Conservation (phyloP, 2,888 invertebrate genomes). For the Hirtodrosophila trivittata region DNA sequence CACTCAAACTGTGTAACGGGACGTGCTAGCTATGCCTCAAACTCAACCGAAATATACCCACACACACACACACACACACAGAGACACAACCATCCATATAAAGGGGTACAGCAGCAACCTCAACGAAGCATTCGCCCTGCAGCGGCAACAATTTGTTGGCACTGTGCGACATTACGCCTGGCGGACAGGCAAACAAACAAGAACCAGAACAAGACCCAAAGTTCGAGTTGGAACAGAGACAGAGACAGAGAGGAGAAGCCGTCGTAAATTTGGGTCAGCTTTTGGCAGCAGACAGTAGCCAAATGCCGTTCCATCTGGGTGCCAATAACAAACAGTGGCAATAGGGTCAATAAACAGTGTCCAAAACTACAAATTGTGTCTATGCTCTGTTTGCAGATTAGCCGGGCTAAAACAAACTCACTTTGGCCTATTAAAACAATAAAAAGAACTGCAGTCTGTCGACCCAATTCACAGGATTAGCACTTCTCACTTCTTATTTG, state of each 20-base stretch:
- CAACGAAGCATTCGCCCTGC: slow-evolving; percentile 27
- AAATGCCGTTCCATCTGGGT: slow-evolving; percentile 37
- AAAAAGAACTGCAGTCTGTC: neutral
- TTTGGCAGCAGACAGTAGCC: slow-evolving; percentile 63
- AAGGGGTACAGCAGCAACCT: slow-evolving; percentile 20
- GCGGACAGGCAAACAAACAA: slow-evolving; percentile 58
- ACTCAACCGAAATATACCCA: slow-evolving; percentile 37
- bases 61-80: slow-evolving; percentile 18
- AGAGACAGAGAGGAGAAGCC: slow-evolving; percentile 9
- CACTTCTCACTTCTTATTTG: neutral
- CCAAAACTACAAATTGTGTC: slow-evolving; percentile 15
- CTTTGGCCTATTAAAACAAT: slow-evolving; percentile 13
- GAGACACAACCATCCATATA: slow-evolving; percentile 12
- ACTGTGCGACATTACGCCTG: slow-evolving; percentile 33
- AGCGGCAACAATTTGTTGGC: slow-evolving; percentile 65
- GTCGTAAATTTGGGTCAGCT: slow-evolving; percentile 71
- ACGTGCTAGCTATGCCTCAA: slow-evolving; percentile 45
- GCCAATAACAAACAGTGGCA: slow-evolving; percentile 57
- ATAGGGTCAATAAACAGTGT: slow-evolving; percentile 31
- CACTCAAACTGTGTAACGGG: slow-evolving; percentile 38
- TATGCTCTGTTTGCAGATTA: slow-evolving; percentile 22
- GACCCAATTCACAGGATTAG: neutral
- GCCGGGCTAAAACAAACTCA: slow-evolving; percentile 11
- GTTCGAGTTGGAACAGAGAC: neutral
- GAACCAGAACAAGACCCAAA: slow-evolving; percentile 18